These are phyloP conservation scores for Tiliacea citrago DNA, from an alignment of 2,888 invertebrate species.

Conservation along the genomic window DNA sequence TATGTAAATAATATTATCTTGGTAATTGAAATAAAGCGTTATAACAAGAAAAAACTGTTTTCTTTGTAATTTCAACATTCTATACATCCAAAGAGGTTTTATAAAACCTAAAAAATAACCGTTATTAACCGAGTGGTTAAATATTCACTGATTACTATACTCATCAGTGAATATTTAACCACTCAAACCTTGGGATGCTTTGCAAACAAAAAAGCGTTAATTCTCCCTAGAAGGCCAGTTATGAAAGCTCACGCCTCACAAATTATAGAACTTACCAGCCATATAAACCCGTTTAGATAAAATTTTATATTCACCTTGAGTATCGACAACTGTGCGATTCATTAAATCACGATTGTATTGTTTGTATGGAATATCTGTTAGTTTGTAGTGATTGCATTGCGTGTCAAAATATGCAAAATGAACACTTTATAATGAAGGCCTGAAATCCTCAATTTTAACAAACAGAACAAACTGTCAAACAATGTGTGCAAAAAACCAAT, in stretches of 20 bases:
- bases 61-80: not conserved
- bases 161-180: conserved; percentile 2
- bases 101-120: not conserved
- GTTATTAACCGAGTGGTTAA: not conserved
- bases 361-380: not conserved
- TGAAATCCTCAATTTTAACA: not conserved
- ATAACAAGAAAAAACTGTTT: too few species aligned
- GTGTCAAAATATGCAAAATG: not conserved
- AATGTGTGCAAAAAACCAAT: not conserved
- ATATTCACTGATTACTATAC: not conserved
- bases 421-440: not conserved
- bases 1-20: too few species aligned
- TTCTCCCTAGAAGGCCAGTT: conserved; percentile 3
- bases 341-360: not conserved
- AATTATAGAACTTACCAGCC: conserved; percentile 7
- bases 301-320: conserved; percentile 26
- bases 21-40: too few species aligned
- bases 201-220: conserved; percentile 1
- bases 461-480: not conserved
- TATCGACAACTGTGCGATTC: not conserved
- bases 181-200: not conserved
- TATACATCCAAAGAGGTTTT: not conserved
- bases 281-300: conserved; percentile 34
- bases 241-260: conserved; percentile 33
- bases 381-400: not conserved